These are phyloP conservation scores for Nomada ferruginata DNA, from an alignment of 2,888 invertebrate genomes.

Conservation along the genomic window DNA sequence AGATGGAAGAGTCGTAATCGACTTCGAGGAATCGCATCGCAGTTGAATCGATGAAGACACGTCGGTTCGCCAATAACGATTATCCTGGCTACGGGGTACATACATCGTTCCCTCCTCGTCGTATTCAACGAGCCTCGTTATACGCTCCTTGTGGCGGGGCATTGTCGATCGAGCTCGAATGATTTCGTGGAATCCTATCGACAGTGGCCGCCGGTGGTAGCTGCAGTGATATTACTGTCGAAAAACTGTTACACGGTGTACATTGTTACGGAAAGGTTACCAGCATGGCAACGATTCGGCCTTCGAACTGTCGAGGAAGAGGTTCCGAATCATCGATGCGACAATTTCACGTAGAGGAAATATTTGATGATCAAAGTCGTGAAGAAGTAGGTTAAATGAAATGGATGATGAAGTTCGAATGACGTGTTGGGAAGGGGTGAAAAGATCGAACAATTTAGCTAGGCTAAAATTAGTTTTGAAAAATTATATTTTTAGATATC, in stretches of 20 bases:
- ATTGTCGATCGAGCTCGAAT: conserved; percentile 64
- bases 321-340: too few relatives aligned
- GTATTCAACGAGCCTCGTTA: conserved; percentile 66
- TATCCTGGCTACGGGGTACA: conserved; percentile 60
- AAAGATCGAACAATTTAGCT: too few relatives aligned
- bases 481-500: too few relatives aligned
- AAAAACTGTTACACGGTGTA: conserved; percentile 29
- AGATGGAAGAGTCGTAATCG: conserved; percentile 63
- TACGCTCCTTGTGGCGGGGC: conserved; percentile 56
- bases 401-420: too few relatives aligned
- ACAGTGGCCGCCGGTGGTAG: conserved; percentile 36
- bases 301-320: too few relatives aligned
- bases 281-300: too few relatives aligned
- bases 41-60: conserved; percentile 70
- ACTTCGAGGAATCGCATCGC: conserved; percentile 66
- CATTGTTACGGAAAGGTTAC: too few relatives aligned
- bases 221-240: conserved; percentile 40
- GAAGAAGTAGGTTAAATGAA: too few relatives aligned
- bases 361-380: too few relatives aligned
- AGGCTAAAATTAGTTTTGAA: too few relatives aligned
- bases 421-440: too few relatives aligned
- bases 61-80: conserved; percentile 69
- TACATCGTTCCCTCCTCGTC: conserved; percentile 36
- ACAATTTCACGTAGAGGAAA: too few relatives aligned
- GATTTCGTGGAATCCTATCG: conserved; percentile 64